Percentiles rank a stretch among this genome's conserved stretches.
phyloP scores from a whole-genome alignment of 2,888 invertebrate genomes.

The Catocala nupta region DNA sequence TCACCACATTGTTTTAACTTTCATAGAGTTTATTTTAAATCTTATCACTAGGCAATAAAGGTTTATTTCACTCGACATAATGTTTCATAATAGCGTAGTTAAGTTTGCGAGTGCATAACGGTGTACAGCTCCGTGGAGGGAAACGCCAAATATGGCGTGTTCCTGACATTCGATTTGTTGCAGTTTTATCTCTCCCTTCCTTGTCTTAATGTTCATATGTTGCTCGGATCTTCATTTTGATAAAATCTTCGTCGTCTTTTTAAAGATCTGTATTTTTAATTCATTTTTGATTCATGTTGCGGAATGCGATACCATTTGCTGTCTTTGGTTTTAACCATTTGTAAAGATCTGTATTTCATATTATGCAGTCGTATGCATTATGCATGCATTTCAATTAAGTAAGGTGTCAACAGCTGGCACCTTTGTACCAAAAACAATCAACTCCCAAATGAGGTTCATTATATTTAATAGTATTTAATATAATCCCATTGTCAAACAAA shows the following conservation, averaged over 20 bases:
- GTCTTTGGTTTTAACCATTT: not conserved
- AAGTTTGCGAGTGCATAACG: conserved; percentile 68
- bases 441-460: conserved; percentile 33
- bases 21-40: conserved; percentile 22
- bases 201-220: conserved; percentile 36
- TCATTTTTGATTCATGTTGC: conserved; percentile 3
- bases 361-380: not conserved
- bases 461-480: conserved; percentile 42
- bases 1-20: conserved; percentile 26
- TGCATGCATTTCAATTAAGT: conserved; percentile 4
- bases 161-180: conserved; percentile 81
- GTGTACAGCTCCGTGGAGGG: conserved; percentile 60
- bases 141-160: conserved; percentile 69
- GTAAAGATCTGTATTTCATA: not conserved
- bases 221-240: conserved; percentile 35
- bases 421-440: conserved; percentile 37
- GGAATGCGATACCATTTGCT: not conserved
- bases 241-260: conserved; percentile 32
- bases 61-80: conserved; percentile 30
- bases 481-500: conserved; percentile 47
- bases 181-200: conserved; percentile 68
- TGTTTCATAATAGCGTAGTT: conserved; percentile 40
- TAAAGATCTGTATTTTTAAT: conserved; percentile 10
- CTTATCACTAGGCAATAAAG: conserved; percentile 38
- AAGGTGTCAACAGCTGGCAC: conserved; percentile 15